Conservation (phyloP, 2,888 invertebrate species). For the Caenorhabditis sp. region DNA sequence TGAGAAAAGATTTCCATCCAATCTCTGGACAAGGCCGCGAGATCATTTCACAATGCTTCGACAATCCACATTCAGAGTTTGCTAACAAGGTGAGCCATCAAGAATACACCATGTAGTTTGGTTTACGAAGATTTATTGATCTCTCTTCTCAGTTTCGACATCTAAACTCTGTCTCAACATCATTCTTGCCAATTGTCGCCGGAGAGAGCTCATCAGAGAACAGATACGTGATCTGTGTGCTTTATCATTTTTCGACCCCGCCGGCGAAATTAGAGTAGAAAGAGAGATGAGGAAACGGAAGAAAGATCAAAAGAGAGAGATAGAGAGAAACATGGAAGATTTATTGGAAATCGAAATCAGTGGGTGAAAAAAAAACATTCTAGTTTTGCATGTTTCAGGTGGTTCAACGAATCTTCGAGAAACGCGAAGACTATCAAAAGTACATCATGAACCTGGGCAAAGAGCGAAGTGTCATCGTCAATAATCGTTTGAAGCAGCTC, state of each 20-base stretch:
- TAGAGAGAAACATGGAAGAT: constrained; percentile 13
- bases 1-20: constrained; percentile 73
- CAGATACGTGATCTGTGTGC: constrained; percentile 68
- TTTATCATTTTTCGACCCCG: constrained; percentile 39
- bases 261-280: not conserved
- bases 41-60: constrained; percentile 80
- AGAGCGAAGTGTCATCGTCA: constrained; percentile 77
- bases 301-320: constrained; percentile 7
- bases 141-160: constrained; percentile 45
- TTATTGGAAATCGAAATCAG: not conserved
- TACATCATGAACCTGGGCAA: constrained; percentile 79
- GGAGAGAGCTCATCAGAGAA: constrained; percentile 50
- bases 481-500: constrained; percentile 76
- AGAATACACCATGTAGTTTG: constrained; percentile 37
- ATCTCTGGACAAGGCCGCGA: constrained; percentile 72
- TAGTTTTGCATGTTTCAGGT: constrained; percentile 61
- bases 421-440: constrained; percentile 80
- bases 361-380: not conserved
- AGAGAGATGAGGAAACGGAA: not conserved
- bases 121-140: constrained; percentile 43
- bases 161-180: constrained; percentile 6
- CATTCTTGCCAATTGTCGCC: constrained; percentile 2
- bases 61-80: constrained; percentile 81
- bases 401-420: constrained; percentile 81
- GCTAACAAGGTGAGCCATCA: constrained; percentile 74